Conservation (phyloP, 2,113 vertebrate species). For the Oenanthe melanoleuca region DNA sequence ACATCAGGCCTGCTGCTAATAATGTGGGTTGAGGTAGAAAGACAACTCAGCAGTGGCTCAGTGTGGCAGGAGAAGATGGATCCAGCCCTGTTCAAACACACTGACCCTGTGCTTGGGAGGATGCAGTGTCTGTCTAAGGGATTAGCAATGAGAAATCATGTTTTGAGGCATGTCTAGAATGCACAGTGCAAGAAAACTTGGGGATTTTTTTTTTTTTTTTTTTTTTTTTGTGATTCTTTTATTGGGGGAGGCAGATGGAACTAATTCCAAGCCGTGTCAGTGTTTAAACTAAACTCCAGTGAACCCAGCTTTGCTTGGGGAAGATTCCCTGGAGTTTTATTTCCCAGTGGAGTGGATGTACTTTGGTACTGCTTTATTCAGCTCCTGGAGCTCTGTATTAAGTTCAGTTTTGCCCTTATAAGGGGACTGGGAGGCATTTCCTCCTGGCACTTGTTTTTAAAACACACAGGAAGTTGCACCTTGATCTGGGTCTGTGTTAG, state of each 20-base stretch:
- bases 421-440: conserved; percentile 44
- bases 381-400: background rate
- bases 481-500: background rate
- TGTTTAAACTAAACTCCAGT: background rate
- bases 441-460: conserved; percentile 47
- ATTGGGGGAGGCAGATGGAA: accelerated
- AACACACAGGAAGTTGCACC: conserved; percentile 48
- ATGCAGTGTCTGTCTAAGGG: accelerated
- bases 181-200: too few species aligned
- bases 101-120: background rate
- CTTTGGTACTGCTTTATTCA: background rate
- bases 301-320: accelerated
- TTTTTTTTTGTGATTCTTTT: too few species aligned
- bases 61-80: background rate
- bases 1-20: accelerated
- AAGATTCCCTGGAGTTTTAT: background rate
- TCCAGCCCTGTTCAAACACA: background rate
- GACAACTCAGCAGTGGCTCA: background rate
- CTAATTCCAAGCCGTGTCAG: accelerated
- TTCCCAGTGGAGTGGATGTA: accelerated
- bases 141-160: accelerated
- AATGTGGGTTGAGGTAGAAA: accelerated
- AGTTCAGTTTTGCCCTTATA: conserved; percentile 47
- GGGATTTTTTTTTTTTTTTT: background rate
- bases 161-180: background rate